phyloP scores from a whole-genome alignment of 2,113 vertebrate genomes.

The Dipodomys merriami region DNA sequence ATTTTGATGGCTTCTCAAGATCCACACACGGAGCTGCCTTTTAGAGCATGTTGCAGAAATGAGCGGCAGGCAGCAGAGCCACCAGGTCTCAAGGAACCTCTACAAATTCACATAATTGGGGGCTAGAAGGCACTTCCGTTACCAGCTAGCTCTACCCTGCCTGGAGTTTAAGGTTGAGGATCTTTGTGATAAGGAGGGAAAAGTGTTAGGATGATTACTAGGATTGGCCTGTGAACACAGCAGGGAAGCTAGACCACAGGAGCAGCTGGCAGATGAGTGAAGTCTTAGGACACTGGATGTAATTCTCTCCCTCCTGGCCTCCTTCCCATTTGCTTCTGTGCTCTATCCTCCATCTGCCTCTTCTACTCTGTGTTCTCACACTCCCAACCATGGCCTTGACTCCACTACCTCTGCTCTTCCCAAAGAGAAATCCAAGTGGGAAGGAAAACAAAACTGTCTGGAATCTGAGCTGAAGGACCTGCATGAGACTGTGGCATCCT shows the following conservation, averaged over 20 bases:
- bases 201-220: neutral
- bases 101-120: neutral
- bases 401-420: slow-evolving; percentile 28
- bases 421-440: slow-evolving; percentile 78
- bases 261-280: slow-evolving; percentile 35
- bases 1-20: neutral
- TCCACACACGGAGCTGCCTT: neutral
- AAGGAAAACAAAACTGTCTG: slow-evolving; percentile 67
- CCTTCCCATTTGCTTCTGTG: slow-evolving; percentile 9
- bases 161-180: neutral
- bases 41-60: neutral
- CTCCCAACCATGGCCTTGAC: neutral
- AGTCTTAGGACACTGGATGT: neutral
- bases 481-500: slow-evolving; percentile 68
- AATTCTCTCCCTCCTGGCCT: slow-evolving; percentile 58
- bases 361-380: neutral
- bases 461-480: slow-evolving; percentile 76
- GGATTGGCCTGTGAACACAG: neutral
- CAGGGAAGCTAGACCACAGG: neutral
- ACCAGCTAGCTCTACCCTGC: neutral
- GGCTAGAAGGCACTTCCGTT: neutral
- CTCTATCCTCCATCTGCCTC: slow-evolving; percentile 11
- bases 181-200: neutral
- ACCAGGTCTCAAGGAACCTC: neutral
- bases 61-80: neutral